A percentile compares a stretch with the other conserved stretches of the same genome.
phyloP scores from a whole-genome alignment of 2,888 invertebrate species.

The Micropterix aruncella region DNA sequence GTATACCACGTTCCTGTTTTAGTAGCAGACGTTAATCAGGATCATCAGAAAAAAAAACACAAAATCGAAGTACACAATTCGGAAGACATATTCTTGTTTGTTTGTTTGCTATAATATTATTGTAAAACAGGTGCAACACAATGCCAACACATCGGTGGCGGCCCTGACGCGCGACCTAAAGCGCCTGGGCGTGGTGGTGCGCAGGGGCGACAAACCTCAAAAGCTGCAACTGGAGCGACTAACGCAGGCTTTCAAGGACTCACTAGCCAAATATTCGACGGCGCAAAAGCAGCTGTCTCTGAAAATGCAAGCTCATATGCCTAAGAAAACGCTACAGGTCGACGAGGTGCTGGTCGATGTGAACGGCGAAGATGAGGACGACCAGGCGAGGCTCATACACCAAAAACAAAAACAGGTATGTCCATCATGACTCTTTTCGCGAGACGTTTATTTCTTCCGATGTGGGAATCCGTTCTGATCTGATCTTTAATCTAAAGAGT shows the following conservation, averaged over 20 bases:
- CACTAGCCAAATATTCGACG: slow-evolving; percentile 60
- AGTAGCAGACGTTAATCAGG: no score
- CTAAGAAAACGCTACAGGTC: slow-evolving; percentile 22
- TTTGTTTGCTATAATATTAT: no score
- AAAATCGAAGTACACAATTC: no score
- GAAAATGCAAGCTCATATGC: slow-evolving; percentile 52
- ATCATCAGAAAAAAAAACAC: no score
- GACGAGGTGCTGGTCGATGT: slow-evolving; percentile 23
- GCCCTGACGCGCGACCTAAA: slow-evolving; percentile 61
- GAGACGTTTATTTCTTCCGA: no score
- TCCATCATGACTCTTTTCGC: no score
- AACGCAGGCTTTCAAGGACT: slow-evolving; percentile 68
- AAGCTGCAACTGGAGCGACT: slow-evolving; percentile 74
- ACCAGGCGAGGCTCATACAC: slow-evolving; percentile 26
- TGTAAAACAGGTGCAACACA: no score
- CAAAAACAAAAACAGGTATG: slow-evolving; percentile 40
- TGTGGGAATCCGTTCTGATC: no score
- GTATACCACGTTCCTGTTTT: no score
- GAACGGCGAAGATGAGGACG: slow-evolving; percentile 31
- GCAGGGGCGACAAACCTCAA: slow-evolving; percentile 62
- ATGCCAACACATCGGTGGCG: slow-evolving; percentile 58
- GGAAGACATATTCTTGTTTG: no score
- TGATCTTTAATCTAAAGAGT: no score
- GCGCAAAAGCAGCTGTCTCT: slow-evolving; percentile 63
- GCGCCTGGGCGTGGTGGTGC: slow-evolving; percentile 52